Evolutionary conservation across 1,140 invertebrate species (phyloP).

Genomic region (Hylyphantes graminicola): DNA sequence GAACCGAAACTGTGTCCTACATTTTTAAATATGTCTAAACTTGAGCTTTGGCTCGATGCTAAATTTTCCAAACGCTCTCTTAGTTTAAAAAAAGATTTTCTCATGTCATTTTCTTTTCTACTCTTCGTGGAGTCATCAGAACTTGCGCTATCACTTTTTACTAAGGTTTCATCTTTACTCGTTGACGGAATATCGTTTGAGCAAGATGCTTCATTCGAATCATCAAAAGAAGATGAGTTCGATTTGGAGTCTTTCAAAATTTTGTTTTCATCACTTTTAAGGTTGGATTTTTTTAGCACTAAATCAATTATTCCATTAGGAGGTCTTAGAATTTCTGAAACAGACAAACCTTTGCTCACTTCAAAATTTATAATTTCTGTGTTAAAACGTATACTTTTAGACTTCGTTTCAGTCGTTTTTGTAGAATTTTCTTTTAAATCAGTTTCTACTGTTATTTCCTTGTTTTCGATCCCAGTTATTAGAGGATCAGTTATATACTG

Average conservation of each 20-base stretch:
- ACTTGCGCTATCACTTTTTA: background rate
- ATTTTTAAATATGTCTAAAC: slow-evolving; percentile 46
- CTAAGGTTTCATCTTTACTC: too few species aligned
- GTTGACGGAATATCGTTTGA: too few species aligned
- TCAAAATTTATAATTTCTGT: slow-evolving; percentile 33
- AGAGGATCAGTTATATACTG: slow-evolving; percentile 43
- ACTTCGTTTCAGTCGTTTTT: slow-evolving; percentile 8
- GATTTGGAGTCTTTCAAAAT: background rate
- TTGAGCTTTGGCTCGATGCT: slow-evolving; percentile 31
- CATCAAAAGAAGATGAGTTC: background rate
- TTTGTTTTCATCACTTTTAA: background rate
- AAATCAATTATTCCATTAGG: slow-evolving; percentile 13
- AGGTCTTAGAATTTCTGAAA: background rate
- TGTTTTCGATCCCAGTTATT: slow-evolving; percentile 27
- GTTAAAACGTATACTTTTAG: slow-evolving; percentile 32
- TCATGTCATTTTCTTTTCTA: slow-evolving; percentile 22
- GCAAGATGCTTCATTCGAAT: too few species aligned
- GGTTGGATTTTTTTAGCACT: slow-evolving; percentile 11
- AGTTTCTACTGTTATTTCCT: background rate
- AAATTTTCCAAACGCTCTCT: slow-evolving; percentile 43
- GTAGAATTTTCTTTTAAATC: background rate
- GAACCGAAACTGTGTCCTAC: slow-evolving; percentile 26
- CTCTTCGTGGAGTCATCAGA: background rate
- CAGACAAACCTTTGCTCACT: background rate
- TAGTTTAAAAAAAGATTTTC: slow-evolving; percentile 23